Evolutionary conservation across 2,888 invertebrate species (phyloP).

Genomic region (Lacanobia oleracea): DNA sequence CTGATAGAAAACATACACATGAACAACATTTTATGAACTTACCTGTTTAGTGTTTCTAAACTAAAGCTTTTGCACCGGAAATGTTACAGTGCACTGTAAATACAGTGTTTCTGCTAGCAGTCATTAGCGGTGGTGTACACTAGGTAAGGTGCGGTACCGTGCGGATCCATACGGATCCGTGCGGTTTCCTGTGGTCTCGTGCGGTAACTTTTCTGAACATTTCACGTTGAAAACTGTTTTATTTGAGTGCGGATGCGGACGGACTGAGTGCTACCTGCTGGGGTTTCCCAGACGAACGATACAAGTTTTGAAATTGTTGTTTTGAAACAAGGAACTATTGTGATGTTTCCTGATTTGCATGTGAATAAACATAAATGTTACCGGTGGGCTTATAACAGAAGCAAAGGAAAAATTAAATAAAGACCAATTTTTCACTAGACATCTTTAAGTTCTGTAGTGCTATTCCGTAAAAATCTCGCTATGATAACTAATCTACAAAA

Average conservation of each 20-base stretch:
- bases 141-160: slow-evolving; percentile 33
- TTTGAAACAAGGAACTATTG: background rate
- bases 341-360: background rate
- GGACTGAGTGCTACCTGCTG: slow-evolving; percentile 67
- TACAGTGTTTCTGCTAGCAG: slow-evolving; percentile 32
- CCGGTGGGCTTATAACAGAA: too few relatives aligned
- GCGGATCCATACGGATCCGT: slow-evolving; percentile 7
- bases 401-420: too few relatives aligned
- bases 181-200: slow-evolving; percentile 27
- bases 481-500: too few relatives aligned
- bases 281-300: slow-evolving; percentile 45
- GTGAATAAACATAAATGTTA: too few relatives aligned
- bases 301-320: background rate
- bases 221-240: slow-evolving; percentile 75
- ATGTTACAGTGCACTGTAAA: slow-evolving; percentile 21
- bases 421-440: too few relatives aligned
- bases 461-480: too few relatives aligned
- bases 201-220: slow-evolving; percentile 71
- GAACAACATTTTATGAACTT: background rate
- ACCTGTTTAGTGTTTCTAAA: slow-evolving; percentile 8
- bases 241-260: slow-evolving; percentile 71
- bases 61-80: background rate
- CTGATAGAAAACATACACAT: too few relatives aligned
- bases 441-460: too few relatives aligned
- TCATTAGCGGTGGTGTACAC: slow-evolving; percentile 54